Evolutionary conservation across 1,140 invertebrate species (phyloP).

Genomic region (Drosophila parvula): DNA sequence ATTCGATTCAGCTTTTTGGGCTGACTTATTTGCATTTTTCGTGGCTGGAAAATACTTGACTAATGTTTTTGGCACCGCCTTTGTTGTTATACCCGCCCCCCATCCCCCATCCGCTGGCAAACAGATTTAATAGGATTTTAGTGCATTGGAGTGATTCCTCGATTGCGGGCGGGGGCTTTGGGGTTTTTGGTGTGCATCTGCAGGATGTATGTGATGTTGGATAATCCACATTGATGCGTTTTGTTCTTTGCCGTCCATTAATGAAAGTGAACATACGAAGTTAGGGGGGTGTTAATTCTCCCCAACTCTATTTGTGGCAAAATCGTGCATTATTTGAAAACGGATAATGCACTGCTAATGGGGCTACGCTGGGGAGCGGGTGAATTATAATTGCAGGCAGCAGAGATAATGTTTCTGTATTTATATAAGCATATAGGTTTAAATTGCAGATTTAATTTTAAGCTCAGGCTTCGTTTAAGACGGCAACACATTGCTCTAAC

Average conservation of each 20-base stretch:
- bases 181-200: constrained; percentile 8
- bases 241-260: constrained; percentile 39
- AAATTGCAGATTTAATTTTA: neutral
- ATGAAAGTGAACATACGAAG: constrained; percentile 15
- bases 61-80: constrained; percentile 60
- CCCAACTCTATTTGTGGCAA: neutral
- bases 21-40: constrained; percentile 70
- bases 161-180: constrained; percentile 4
- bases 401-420: neutral
- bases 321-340: constrained; percentile 9
- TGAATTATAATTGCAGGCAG: neutral
- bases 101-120: constrained; percentile 16
- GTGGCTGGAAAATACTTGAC: constrained; percentile 67
- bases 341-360: constrained; percentile 3
- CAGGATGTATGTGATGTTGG: constrained; percentile 10
- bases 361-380: neutral
- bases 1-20: neutral
- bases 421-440: neutral
- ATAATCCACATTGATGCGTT: constrained; percentile 38
- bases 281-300: neutral
- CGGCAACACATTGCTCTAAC: too few species aligned
- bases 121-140: constrained; percentile 71
- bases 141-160: constrained; percentile 73
- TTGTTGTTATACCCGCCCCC: constrained; percentile 29
- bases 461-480: neutral